Evolutionary conservation across 2,797 vertebrate genomes (phyloP), one percentile per base, ranked within the genome.

Genomic region (Microctenopoma steveboyesi): DNA sequence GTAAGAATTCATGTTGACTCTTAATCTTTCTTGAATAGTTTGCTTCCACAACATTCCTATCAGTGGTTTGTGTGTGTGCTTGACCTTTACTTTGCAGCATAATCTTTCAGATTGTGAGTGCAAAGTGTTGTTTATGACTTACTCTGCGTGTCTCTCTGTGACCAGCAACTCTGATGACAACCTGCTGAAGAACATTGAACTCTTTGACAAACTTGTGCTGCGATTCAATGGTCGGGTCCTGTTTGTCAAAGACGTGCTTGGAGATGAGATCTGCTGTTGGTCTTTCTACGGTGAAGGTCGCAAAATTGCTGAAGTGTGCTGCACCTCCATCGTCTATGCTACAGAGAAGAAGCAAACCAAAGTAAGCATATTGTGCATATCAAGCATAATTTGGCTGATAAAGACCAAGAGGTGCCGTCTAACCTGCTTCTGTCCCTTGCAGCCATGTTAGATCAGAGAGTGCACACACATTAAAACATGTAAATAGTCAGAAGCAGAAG

Each of bases 251-350:
- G 98, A 99, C 0, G 97, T 99, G 61, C 96, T 99, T 0, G 98
- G 98, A 1, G 98, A 99, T 0, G 98, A 99, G 87, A 99, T 99
- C 92, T 99, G 98, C 94, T 99, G 98, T 87, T 99, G 98, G 98
- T 99, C 98, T 4, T 99, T 99, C 60, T 99, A 99, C 0, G 98
- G 98, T 0, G 97, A 99, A 91, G 97, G 97, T 16, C 95, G 97
- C 37, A 99, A 99, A 93, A 95, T 99, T 0, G 97, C 98, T 0
- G 98, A 99, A 82, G 98, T 99, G 16, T 99, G 98, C 85, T 99
- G 98, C 85, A 99, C 98, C 0, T 99, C 98, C 74, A 99, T 99
- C 1, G 98, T 99, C 35, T 99, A 99, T 0, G 98, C 98, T 66
- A 99, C 98, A 0, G 98, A 99, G 92, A 99, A 99, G 85, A 99